These are phyloP conservation scores for Accipiter virgatus DNA, from an alignment of 2,113 vertebrate species.

Conservation along the genomic window DNA sequence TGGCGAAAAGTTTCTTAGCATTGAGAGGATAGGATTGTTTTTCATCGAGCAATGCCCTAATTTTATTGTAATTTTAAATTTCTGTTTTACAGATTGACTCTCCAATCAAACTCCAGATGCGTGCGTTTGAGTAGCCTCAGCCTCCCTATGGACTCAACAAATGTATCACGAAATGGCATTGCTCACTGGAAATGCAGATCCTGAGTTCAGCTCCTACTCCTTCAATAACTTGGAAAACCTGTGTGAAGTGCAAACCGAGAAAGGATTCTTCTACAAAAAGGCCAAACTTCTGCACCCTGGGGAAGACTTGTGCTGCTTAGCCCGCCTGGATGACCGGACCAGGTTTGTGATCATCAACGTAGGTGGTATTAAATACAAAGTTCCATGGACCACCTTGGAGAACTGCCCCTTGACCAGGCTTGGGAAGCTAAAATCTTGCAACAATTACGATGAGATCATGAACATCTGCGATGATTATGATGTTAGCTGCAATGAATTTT, in stretches of 20 bases:
- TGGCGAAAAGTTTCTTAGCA: not conserved
- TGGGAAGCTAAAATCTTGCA: slow-evolving; percentile 86
- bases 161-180: slow-evolving; percentile 88
- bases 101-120: not conserved
- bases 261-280: slow-evolving; percentile 87
- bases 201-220: slow-evolving; percentile 79
- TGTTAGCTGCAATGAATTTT: slow-evolving; percentile 90
- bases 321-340: slow-evolving; percentile 58
- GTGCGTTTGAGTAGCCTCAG: not conserved
- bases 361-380: slow-evolving; percentile 89
- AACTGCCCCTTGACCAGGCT: slow-evolving; percentile 90
- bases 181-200: slow-evolving; percentile 81
- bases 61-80: not conserved
- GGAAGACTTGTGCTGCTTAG: slow-evolving; percentile 72
- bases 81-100: not conserved
- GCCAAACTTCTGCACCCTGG: slow-evolving; percentile 76
- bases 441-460: slow-evolving; percentile 90
- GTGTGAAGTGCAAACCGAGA: slow-evolving; percentile 80
- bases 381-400: slow-evolving; percentile 93
- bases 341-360: slow-evolving; percentile 90
- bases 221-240: slow-evolving; percentile 80
- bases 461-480: slow-evolving; percentile 95
- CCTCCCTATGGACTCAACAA: slow-evolving; percentile 39
- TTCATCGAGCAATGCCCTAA: not conserved
- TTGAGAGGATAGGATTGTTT: not conserved